phyloP scores from a whole-genome alignment of 2,113 vertebrate species.

The Ploceus nigricollis region DNA sequence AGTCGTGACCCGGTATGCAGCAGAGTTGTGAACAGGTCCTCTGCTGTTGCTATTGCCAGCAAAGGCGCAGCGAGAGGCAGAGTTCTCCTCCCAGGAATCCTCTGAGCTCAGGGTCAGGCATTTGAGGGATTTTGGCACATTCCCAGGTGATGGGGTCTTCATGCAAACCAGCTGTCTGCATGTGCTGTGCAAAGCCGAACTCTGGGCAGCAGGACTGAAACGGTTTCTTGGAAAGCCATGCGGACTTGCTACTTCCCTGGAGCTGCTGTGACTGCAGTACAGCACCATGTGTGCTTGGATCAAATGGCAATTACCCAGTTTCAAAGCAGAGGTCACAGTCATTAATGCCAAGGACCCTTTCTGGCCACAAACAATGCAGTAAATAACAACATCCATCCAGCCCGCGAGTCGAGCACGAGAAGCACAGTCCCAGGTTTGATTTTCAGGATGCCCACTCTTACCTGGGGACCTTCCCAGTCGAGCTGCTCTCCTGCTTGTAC shows the following conservation, averaged over 20 bases:
- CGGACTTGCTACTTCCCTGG: background rate
- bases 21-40: accelerated
- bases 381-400: background rate
- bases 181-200: background rate
- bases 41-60: background rate
- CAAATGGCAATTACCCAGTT: background rate
- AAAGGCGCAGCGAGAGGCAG: accelerated
- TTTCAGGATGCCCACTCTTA: background rate
- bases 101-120: background rate
- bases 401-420: accelerated
- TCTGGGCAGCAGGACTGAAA: background rate
- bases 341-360: background rate
- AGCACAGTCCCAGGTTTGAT: background rate
- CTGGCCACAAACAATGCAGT: background rate
- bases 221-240: background rate
- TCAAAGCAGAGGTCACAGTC: background rate
- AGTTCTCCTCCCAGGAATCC: background rate
- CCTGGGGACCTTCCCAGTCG: accelerated
- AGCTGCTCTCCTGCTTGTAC: background rate
- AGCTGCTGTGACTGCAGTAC: background rate
- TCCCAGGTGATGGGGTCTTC: background rate
- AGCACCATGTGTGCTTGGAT: background rate
- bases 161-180: background rate
- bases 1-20: accelerated
- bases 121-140: background rate